A percentile compares a stretch with the other conserved stretches of the same genome.
These are phyloP conservation scores for Pygoscelis antarcticus DNA, from an alignment of 2,113 vertebrate genomes.

Conservation along the genomic window DNA sequence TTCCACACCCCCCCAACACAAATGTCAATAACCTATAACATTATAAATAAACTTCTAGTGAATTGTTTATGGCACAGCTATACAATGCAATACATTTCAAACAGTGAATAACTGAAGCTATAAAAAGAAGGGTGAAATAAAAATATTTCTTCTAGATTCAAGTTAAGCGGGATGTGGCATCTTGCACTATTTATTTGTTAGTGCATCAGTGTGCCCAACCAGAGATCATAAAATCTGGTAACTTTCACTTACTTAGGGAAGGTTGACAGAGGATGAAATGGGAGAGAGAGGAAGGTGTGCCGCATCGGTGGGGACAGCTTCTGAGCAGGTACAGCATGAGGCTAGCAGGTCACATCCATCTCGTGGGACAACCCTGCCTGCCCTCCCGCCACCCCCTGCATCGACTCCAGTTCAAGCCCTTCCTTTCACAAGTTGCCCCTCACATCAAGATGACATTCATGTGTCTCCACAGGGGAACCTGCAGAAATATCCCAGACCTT, in stretches of 20 bases:
- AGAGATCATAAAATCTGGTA: neutral
- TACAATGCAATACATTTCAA: neutral
- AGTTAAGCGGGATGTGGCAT: neutral
- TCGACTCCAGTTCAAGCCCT: neutral
- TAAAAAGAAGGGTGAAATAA: neutral
- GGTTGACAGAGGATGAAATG: neutral
- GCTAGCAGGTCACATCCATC: neutral
- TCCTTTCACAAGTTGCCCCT: neutral
- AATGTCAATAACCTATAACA: neutral
- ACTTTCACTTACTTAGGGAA: neutral
- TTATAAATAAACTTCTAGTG: neutral
- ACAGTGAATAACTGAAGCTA: neutral
- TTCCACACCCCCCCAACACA: neutral
- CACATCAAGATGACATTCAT: neutral
- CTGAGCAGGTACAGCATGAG: neutral
- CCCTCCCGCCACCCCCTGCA: neutral
- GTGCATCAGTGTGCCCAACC: neutral
- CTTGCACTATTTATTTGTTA: neutral
- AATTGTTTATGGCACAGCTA: neutral
- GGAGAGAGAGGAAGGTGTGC: neutral
- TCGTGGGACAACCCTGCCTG: neutral
- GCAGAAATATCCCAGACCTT: neutral
- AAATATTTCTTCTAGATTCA: neutral
- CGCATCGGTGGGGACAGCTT: neutral
- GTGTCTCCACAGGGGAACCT: neutral